Base-by-base conservation (phyloP, 2,797 vertebrate genomes). In the Falco novaeseelandiae region DNA sequence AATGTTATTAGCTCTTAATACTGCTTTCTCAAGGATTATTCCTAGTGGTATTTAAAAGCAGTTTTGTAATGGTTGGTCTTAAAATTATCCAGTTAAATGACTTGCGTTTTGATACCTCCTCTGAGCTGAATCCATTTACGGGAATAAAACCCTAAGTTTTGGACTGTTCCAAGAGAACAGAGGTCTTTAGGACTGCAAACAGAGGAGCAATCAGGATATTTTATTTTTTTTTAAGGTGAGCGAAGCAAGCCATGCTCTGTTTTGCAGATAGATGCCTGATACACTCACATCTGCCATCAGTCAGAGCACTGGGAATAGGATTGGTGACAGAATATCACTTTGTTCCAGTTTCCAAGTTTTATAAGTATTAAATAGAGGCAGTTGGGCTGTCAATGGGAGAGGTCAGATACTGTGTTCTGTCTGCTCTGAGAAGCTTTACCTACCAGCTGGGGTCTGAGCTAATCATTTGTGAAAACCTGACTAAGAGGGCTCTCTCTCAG, bases 401-500 rank as follows among this genome's bases (percentile, higher is more conserved):
- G 74, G 90, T 96, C 94, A 93, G 89, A 51, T 83, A 65, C 92
- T 87, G 34, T 78, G 52, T 94, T 86, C 87, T 89, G 0, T 55
- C 54, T 92, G 82, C 52, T 92, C 82, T 89, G 82, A 91, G 89
- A 84, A 94, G 94, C 84, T 96, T 90, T 87, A 63, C 79, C 85
- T 90, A 62, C 90, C 93, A 96, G 55, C 89, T 96, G 95, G 87
- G 89, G 83, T 89, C 91, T 94, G 85, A 96, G 92, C 95, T 97
- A 96, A 97, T 97, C n/a, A 63, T 89, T 95, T 91, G 69, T 90
- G 95, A 95, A 96, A 93, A 85, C 84, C 90, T 93, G 85, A 88
- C 89, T 92, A 86, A 54, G 71, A 97, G 79, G 72, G 62, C 78
- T 79, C 78, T 77, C 83, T 88, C 78, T 91, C 5, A 58, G 62